Evolutionary conservation across 2,888 invertebrate genomes (phyloP), one percentile per base, ranked within the genome.

Genomic region (Sarcophaga rosellei): DNA sequence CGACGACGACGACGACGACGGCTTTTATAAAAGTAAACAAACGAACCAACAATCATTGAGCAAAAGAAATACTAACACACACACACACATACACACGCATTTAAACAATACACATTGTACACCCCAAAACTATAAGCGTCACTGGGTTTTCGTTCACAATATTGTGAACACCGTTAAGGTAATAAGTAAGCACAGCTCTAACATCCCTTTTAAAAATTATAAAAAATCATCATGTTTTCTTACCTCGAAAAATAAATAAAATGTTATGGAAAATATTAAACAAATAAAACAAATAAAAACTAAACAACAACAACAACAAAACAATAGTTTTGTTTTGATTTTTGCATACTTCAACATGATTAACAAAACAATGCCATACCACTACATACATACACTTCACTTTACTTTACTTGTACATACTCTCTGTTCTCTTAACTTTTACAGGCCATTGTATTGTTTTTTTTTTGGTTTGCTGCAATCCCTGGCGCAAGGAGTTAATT

Each of bases 191-290:
- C 17, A 17, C 3, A 4, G 17, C 53, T 12, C 53, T 53, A 12
- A 53, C 53, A 53, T 10, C 53, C 53, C 17, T 53, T 53, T 15
- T 17, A 12, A 53, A 17, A 12, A 15, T 4, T 4, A 53, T 53
- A 53, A 53, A 15, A 12, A 53, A 53, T 17, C 12, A 75, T 47
- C 20, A 20, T 70, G 21, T 53, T 78, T 80, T 81, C 68, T 83
- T 83, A 73, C 80, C 76, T 77, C 73, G 68, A 80, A 86, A 82
- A 82, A 82, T 73, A 85, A 82, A 85, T 82, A 85, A 78, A 65
- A 85, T 82, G 75, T 79, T 82, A 82, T 82, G 75, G 82, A 79
- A 76, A 85, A 81, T 74, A 79, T 75, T 72, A 79, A 81, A 53
- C 77, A 81, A 73, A 6, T 21, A 70, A 53, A n/a, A 53, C 45